phyloP scores from a whole-genome alignment of 2,888 invertebrate genomes.

The Pollenia angustigena region DNA sequence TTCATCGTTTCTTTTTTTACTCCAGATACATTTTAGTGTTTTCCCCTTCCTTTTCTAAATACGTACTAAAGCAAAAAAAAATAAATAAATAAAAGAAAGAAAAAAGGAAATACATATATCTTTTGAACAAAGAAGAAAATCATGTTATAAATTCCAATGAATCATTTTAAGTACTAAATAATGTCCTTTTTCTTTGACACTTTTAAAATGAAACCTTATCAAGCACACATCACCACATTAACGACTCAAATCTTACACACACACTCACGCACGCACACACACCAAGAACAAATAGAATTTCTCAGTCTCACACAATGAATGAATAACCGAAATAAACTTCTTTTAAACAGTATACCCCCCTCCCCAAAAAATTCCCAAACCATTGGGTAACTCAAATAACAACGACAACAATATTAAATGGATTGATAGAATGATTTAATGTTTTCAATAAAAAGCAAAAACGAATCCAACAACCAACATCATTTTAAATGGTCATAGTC shows the following conservation, averaged over 20 bases:
- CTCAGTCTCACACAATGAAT: constrained; percentile 32
- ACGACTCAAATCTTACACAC: constrained; percentile 24
- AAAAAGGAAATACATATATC: constrained; percentile 23
- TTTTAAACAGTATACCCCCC: constrained; percentile 33
- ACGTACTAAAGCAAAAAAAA: not conserved
- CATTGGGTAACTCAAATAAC: constrained; percentile 33
- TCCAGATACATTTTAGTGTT: not conserved
- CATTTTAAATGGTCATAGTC: constrained; percentile 56
- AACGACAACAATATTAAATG: constrained; percentile 67
- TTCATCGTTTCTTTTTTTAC: not conserved
- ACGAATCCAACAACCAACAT: constrained; percentile 35
- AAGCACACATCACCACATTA: constrained; percentile 69
- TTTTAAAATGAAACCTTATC: constrained; percentile 69
- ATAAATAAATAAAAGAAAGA: not conserved
- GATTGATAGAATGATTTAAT: constrained; percentile 83
- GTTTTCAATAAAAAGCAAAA: constrained; percentile 80
- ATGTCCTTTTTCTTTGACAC: constrained; percentile 68
- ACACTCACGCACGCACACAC: constrained; percentile 22
- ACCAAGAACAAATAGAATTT: constrained; percentile 41
- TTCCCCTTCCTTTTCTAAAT: not conserved
- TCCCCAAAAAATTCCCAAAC: constrained; percentile 24
- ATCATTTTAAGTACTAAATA: constrained; percentile 74
- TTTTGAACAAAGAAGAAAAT: constrained; percentile 56
- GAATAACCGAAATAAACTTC: constrained; percentile 37
- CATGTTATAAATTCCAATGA: constrained; percentile 70